Evolutionary conservation across 2,797 vertebrate species (phyloP).

Genomic region (Girardinus metallicus): DNA sequence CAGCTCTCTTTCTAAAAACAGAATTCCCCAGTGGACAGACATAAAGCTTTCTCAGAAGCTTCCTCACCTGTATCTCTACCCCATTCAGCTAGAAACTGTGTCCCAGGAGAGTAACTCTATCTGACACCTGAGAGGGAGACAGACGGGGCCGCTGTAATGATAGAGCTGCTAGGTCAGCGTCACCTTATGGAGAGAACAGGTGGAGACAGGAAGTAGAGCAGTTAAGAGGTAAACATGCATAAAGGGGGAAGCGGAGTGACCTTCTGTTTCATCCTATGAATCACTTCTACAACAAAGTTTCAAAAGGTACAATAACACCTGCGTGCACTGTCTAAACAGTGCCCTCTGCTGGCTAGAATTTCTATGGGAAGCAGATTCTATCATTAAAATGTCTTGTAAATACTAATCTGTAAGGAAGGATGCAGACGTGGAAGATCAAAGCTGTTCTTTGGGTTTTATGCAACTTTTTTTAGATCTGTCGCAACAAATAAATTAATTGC

Average conservation of each 20-base stretch:
- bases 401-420: too few relatives aligned
- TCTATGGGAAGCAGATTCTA: background rate
- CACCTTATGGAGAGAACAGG: slow-evolving; percentile 4
- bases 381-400: too few relatives aligned
- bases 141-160: background rate
- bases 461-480: too few relatives aligned
- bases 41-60: slow-evolving; percentile 7
- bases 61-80: slow-evolving; percentile 4
- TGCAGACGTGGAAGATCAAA: too few relatives aligned
- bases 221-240: background rate
- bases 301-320: background rate
- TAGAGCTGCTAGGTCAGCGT: background rate
- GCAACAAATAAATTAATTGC: too few relatives aligned
- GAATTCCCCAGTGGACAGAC: background rate
- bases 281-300: background rate
- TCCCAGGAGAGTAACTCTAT: slow-evolving; percentile 52
- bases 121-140: slow-evolving; percentile 1
- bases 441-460: too few relatives aligned
- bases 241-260: background rate
- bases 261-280: background rate
- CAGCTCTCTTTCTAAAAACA: background rate
- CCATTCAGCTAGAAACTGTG: slow-evolving; percentile 8
- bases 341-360: background rate
- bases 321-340: background rate
- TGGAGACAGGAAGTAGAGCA: background rate